Conservation (phyloP, 2,113 vertebrate species). For the Pterocles orientalis region DNA sequence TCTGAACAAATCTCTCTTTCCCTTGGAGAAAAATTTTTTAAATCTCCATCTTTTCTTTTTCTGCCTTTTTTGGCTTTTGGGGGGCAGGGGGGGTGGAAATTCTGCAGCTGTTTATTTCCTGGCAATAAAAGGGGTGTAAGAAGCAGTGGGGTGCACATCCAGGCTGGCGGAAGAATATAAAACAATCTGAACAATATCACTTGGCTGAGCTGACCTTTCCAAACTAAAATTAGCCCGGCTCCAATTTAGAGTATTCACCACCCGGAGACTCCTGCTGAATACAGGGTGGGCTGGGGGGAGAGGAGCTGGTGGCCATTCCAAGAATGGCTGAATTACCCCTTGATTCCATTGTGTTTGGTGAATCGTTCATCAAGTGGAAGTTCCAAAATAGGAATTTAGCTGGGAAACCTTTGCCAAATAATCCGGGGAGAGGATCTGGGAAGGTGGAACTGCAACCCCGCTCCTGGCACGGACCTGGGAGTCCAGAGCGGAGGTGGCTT, state of each 20-base stretch:
- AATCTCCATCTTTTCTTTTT: neutral
- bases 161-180: neutral
- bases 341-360: constrained; percentile 30
- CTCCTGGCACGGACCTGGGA: neutral
- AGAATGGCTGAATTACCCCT: constrained; percentile 19
- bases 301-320: neutral
- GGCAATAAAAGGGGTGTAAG: neutral
- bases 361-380: neutral
- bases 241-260: constrained; percentile 42
- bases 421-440: neutral
- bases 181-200: neutral
- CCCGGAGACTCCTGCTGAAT: neutral
- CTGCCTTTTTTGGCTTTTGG: neutral
- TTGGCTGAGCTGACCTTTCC: neutral
- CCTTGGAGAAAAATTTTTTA: neutral
- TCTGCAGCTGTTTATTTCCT: neutral
- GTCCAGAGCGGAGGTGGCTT: neutral
- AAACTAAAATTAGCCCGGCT: constrained; percentile 41
- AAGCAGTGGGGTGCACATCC: neutral
- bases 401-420: neutral
- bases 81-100: neutral
- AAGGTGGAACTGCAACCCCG: fast-evolving
- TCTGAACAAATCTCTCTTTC: neutral
- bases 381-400: neutral
- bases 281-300: neutral